Base-by-base conservation (phyloP, 1,140 invertebrate genomes). In the Polypedilum vanderplanki region DNA sequence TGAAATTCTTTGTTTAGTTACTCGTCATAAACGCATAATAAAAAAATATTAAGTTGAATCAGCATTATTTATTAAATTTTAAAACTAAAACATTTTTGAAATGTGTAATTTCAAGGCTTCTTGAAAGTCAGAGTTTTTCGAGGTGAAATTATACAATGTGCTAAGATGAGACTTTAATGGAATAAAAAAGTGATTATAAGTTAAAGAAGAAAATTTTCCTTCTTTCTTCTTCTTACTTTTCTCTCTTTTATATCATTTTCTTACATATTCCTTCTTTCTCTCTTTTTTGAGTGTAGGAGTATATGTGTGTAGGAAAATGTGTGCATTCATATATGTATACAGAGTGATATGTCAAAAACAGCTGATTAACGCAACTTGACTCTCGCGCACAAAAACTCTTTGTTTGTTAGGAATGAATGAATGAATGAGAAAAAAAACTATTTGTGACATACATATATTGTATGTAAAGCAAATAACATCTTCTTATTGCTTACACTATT, bases 271-370 rank as follows among this genome's bases (percentile, higher is more conserved):
- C 10, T 33, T 33, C 24, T 33, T 33, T 33, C 24, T 33, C 24
- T 33, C 24, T 33, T 33, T 33, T 33, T 33, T 5, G n/a, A 57
- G 46, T 57, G 46, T 57, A 3, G 46, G 46, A 57, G 46, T 57
- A 12, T 57, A 57, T 57, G 46, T 57, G 10, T 57, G 46, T 57
- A n/a, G 10, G 12, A 57, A 57, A 57, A 33, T 33, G 24, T 33
- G 24, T 33, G 5, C 24, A 33, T 33, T 33, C 2, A 33, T 33
- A 33, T 33, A 33, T 33, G 5, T 33, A 33, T 33, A 33, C 24
- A n/a, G n/a, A n/a, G n/a, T n/a, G n/a, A n/a, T n/a, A 57, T 57
- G n/a, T 57, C 46, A 57, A 57, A 57, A 57, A 57, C 46, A 57
- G 46, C 46, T 57, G 46, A 57, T 57, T 15, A n/a, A n/a, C 46